phyloP scores from a whole-genome alignment of 2,113 vertebrate species.

The Condylura cristata region DNA sequence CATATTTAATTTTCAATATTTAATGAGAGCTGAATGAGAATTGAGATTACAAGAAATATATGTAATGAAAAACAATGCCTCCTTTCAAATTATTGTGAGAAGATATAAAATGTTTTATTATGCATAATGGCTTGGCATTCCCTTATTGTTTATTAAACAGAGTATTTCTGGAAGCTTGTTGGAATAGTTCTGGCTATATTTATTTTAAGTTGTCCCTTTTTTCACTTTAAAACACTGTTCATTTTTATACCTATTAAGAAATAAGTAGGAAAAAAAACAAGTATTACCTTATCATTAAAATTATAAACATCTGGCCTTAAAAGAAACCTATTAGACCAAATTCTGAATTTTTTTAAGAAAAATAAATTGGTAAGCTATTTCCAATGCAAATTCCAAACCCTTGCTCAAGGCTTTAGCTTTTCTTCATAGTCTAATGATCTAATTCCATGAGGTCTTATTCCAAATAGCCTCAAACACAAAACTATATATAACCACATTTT shows the following conservation, averaged over 20 bases:
- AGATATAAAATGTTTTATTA: slow-evolving; percentile 29
- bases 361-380: slow-evolving; percentile 46
- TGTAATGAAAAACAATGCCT: neutral
- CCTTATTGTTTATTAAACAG: slow-evolving; percentile 28
- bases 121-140: neutral
- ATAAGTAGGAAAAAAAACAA: neutral
- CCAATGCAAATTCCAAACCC: neutral
- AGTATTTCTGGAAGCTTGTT: neutral
- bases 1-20: slow-evolving; percentile 27
- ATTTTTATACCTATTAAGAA: neutral
- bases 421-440: slow-evolving; percentile 44
- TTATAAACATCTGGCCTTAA: slow-evolving; percentile 1
- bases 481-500: slow-evolving; percentile 44
- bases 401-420: slow-evolving; percentile 44
- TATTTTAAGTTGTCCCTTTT: slow-evolving; percentile 36
- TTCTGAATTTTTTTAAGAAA: slow-evolving; percentile 25
- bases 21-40: slow-evolving; percentile 2
- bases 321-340: slow-evolving; percentile 26
- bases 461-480: slow-evolving; percentile 45
- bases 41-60: neutral
- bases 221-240: slow-evolving; percentile 12
- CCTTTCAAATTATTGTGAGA: slow-evolving; percentile 39
- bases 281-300: neutral
- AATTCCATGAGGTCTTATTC: slow-evolving; percentile 55
- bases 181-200: neutral